Evolutionary conservation across 2,113 vertebrate species (phyloP), one percentile per base, ranked within the genome.

Genomic region (Vireo altiloquus): DNA sequence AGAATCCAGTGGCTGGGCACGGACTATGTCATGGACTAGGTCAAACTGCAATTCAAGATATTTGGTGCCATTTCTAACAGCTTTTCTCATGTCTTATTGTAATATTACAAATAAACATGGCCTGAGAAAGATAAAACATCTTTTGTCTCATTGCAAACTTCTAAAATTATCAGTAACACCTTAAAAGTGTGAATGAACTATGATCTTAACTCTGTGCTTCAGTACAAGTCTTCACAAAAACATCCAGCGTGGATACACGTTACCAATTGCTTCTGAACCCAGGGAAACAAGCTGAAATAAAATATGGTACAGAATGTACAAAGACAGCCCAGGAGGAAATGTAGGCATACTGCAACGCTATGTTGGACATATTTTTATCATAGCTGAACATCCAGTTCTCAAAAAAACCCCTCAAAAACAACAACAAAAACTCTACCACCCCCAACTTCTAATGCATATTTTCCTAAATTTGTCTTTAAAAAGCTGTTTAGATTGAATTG

Each of bases 351-450:
- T 81, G 72, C 42, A 83, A 84, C 16, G 42, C 35, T 57, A 46
- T 42, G 27, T n/a, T 89, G 60, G 47, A 83, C 46, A n/a, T 92
- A 82, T 75, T 96, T 90, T 88, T 96, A 42, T 83, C 49, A 25
- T 49, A 35, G 40, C 33, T 75, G 64, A 81, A 42, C 21, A 66
- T 77, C 7, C 68, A 70, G 35, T 63, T 92, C 79, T 86, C 21
- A 59, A 89, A 89, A 53, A 19, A 53, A 18, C 15, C 15, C 3
- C 40, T 42, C 1, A 44, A 46, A 46, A 46, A 46, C 40, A 28
- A 50, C 12, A 47, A 27, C 22, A 15, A 63, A 69, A 78, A 12
- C 15, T 31, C 33, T 2, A 35, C 15, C 30, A 69, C 3, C 6
- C 10, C 17, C 12, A 39, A 7, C 28, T 46, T 77, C 24, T 39